Conservation (phyloP, 2,113 vertebrate genomes). For the Pygoscelis adeliae region DNA sequence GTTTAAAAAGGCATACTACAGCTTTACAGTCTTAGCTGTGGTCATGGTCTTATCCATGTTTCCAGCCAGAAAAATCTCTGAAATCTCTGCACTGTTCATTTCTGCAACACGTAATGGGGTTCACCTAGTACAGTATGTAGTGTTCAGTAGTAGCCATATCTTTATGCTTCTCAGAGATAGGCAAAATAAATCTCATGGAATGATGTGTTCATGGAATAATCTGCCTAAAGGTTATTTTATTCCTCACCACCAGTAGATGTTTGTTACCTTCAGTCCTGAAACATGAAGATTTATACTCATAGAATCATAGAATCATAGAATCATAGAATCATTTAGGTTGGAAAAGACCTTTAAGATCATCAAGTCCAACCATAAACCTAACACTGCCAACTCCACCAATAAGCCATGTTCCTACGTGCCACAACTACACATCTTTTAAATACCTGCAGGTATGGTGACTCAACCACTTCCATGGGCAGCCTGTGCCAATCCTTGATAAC, state of each 20-base stretch:
- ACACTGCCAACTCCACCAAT: not conserved
- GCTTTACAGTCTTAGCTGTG: not conserved
- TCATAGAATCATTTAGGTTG: not conserved
- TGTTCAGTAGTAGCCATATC: not conserved
- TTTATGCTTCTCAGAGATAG: not conserved
- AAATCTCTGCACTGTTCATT: not conserved
- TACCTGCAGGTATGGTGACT: too few relatives aligned
- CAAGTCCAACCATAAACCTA: fast-evolving
- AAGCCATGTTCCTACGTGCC: not conserved
- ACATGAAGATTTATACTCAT: not conserved
- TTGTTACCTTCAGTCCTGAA: not conserved
- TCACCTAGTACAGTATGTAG: not conserved
- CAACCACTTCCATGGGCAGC: too few relatives aligned
- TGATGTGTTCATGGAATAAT: not conserved
- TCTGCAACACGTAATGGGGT: not conserved
- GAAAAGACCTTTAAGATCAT: not conserved
- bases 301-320: not conserved
- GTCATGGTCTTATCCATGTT: not conserved
- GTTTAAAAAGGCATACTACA: not conserved
- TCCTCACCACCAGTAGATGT: not conserved
- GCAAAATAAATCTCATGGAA: not conserved
- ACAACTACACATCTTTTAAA: not conserved
- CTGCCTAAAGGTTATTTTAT: not conserved
- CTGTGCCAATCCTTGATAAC: too few relatives aligned
- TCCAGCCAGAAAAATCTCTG: not conserved